phyloP scores from a whole-genome alignment of 2,888 invertebrate genomes.

The Caenorhabditis zanzibari region DNA sequence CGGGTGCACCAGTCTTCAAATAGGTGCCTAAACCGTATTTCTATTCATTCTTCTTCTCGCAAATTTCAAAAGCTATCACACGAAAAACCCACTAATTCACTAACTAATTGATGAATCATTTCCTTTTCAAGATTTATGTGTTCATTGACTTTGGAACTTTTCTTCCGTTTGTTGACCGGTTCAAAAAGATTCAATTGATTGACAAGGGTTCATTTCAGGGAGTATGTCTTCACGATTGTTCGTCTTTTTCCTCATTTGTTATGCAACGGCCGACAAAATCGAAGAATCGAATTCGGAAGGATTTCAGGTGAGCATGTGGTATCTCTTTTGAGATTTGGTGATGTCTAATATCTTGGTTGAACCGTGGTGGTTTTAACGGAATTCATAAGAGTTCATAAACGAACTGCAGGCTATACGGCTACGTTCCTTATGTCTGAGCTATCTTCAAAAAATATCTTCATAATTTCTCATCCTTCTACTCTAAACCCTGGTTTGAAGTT shows the following conservation, averaged over 20 bases:
- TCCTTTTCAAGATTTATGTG: neutral
- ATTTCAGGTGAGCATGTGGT: constrained; percentile 37
- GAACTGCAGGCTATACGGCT: too few relatives aligned
- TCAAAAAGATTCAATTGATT: neutral
- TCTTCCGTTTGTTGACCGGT: neutral
- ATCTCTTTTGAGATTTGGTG: too few relatives aligned
- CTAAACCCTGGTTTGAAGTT: too few relatives aligned
- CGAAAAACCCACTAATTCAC: too few relatives aligned
- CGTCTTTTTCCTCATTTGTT: constrained; percentile 51
- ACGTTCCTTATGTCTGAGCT: too few relatives aligned
- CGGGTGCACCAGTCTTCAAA: constrained; percentile 20
- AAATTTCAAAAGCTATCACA: constrained; percentile 1
- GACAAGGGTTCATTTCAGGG: constrained; percentile 1
- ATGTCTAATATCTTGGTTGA: too few relatives aligned
- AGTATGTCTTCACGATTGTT: constrained; percentile 44
- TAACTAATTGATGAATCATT: constrained; percentile 7
- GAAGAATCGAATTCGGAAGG: constrained; percentile 42
- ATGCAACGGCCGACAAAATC: constrained; percentile 57
- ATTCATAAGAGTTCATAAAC: too few relatives aligned
- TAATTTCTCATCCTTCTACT: too few relatives aligned
- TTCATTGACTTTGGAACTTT: neutral
- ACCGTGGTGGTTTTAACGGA: too few relatives aligned
- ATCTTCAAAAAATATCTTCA: too few relatives aligned
- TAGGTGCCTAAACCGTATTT: neutral
- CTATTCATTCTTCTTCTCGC: neutral